A percentile compares a stretch with the other conserved stretches of the same genome.
Conservation (phyloP, 53 echinoderm and acorn worm species). For the Hippasteria phrygiana region DNA sequence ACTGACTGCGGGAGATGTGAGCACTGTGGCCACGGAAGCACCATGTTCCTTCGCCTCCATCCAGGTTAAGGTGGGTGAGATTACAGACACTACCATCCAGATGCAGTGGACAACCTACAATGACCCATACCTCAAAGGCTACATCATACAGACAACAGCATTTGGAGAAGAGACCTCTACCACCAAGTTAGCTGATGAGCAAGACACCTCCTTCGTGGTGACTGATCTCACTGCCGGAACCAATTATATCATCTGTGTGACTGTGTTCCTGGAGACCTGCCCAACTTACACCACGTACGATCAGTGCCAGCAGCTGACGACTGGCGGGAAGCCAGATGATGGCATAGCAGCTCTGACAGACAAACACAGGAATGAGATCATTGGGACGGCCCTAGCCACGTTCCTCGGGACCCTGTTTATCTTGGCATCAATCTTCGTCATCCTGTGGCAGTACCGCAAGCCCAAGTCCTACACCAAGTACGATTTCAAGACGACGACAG, state of each 20-base stretch:
- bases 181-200: slow-evolving; percentile 7
- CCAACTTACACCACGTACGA: slow-evolving; percentile 76
- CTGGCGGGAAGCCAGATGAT: slow-evolving; percentile 63
- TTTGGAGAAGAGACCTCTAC: slow-evolving; percentile 72
- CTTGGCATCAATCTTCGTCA: slow-evolving; percentile 87
- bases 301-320: slow-evolving; percentile 81
- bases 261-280: slow-evolving; percentile 71
- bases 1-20: neutral
- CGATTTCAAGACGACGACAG: slow-evolving; percentile 82
- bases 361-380: slow-evolving; percentile 88
- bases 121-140: slow-evolving; percentile 74
- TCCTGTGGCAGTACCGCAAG: slow-evolving; percentile 90
- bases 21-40: slow-evolving; percentile 33
- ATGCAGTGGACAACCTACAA: slow-evolving; percentile 78
- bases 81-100: slow-evolving; percentile 71
- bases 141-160: slow-evolving; percentile 74
- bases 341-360: slow-evolving; percentile 15
- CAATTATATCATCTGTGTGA: slow-evolving; percentile 84
- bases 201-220: slow-evolving; percentile 50
- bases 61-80: slow-evolving; percentile 51
- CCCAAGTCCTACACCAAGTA: slow-evolving; percentile 85
- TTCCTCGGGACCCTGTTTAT: slow-evolving; percentile 82
- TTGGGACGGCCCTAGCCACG: slow-evolving; percentile 85
- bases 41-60: slow-evolving; percentile 68
- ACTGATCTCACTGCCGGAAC: slow-evolving; percentile 65